Base-by-base conservation (phyloP, 2,888 invertebrate species). In the Drosophila testacea region DNA sequence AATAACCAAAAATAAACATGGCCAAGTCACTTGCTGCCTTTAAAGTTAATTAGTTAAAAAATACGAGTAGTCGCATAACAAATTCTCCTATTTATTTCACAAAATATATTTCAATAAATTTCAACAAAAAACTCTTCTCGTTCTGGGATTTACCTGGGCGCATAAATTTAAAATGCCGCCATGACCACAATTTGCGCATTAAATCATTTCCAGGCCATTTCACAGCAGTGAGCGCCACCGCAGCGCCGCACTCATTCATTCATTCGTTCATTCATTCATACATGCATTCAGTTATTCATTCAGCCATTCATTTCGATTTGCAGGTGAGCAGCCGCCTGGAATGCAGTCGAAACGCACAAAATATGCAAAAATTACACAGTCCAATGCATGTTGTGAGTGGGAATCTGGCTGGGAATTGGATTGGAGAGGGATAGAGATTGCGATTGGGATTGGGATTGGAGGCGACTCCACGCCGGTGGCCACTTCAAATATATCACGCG, bases 121-220 rank as follows among this genome's bases (percentile, higher is more conserved):
- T 46, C 28, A 44, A 27, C 13, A 47, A 1, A 27, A 27, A 36
- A 52, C 22, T 13, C 6, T 28, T 10, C 42, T 36, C 28, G 27
- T 54, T 50, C 41, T 47, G 16, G 51, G 59, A 38, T 48, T 80
- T 79, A 86, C 84, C 83, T 83, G 83, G 48, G 70, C 63, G 66
- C 78, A 88, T 85, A 85, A 85, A 87, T 85, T 85, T 83, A 47
- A 80, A 86, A 88, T 83, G 73, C 75, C 79, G 78, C 76, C 76
- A 70, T 79, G 76, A 81, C 88, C 86, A 83, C 87, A 88, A 72
- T 81, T 87, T 86, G 84, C 77, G 88, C 88, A 74, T 87, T 87
- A 84, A 87, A 87, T 87, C 88, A 87, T 87, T 87, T 87, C 87
- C 86, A 88, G 85, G 76, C 86, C 86, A 86, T 86, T 86, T 79